Percentiles rank a stretch among this genome's conserved stretches.
phyloP scores from a whole-genome alignment of 2,888 invertebrate genomes.

The Heliconius aoede region DNA sequence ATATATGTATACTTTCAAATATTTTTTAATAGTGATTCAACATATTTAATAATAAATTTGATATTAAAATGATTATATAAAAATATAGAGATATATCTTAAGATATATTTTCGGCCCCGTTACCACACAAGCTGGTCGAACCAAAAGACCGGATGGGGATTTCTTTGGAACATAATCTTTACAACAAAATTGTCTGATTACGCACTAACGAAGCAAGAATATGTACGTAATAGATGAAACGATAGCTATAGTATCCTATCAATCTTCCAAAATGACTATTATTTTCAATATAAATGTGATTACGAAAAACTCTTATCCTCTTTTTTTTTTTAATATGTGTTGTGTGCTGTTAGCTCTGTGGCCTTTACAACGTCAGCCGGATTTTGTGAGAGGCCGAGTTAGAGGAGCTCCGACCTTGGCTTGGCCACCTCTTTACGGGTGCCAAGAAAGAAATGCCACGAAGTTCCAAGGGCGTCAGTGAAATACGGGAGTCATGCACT shows the following conservation, averaged over 20 bases:
- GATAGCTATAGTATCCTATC: conserved; percentile 63
- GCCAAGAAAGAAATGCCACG: too few relatives aligned
- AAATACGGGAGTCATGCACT: neutral
- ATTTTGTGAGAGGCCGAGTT: too few relatives aligned
- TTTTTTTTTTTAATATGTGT: too few relatives aligned
- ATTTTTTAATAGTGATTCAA: neutral
- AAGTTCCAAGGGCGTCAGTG: too few relatives aligned
- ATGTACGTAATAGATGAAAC: conserved; percentile 72
- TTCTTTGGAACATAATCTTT: conserved; percentile 82
- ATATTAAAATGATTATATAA: neutral
- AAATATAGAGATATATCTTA: conserved; percentile 40
- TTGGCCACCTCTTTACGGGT: too few relatives aligned
- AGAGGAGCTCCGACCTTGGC: too few relatives aligned
- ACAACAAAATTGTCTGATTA: conserved; percentile 81
- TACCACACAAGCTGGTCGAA: conserved; percentile 59
- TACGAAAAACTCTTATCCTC: neutral
- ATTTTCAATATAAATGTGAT: conserved; percentile 26
- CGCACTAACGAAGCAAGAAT: conserved; percentile 76
- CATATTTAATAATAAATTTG: neutral
- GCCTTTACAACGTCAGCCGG: too few relatives aligned
- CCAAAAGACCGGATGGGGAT: conserved; percentile 78
- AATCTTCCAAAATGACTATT: conserved; percentile 52
- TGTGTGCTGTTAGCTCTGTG: too few relatives aligned
- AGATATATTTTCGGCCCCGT: conserved; percentile 41
- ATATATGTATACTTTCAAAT: neutral